A percentile compares a stretch with the other conserved stretches of the same genome.
Conservation (phyloP, 2,888 invertebrate species). For the Trachelus troglodyta region DNA sequence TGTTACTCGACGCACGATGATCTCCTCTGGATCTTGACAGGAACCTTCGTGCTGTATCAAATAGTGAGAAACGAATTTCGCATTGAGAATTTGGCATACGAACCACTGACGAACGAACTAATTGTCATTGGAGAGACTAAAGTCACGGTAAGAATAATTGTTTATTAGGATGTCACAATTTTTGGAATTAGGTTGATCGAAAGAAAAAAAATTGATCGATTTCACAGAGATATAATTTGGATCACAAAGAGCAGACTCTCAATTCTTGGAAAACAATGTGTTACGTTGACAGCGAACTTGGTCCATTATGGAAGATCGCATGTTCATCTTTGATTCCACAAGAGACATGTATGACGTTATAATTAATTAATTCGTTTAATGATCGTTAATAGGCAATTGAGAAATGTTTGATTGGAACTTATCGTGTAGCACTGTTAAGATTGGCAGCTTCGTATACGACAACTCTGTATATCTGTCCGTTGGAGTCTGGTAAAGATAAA, state of each 20-base stretch:
- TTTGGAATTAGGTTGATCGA: background rate
- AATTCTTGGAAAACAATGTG: slow-evolving; percentile 25
- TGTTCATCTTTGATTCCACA: slow-evolving; percentile 31
- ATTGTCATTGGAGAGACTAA: slow-evolving; percentile 35
- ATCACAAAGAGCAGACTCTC: slow-evolving; percentile 29
- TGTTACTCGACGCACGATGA: slow-evolving; percentile 36
- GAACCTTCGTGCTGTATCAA: slow-evolving; percentile 28
- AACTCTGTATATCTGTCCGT: slow-evolving; percentile 40
- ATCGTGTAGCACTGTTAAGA: slow-evolving; percentile 12
- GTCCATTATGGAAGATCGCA: slow-evolving; percentile 39
- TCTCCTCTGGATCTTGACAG: slow-evolving; percentile 36
- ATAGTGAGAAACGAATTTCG: slow-evolving; percentile 37
- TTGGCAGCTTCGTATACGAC: slow-evolving; percentile 41
- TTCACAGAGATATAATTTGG: slow-evolving; percentile 32
- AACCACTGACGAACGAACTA: slow-evolving; percentile 28
- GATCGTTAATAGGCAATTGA: background rate
- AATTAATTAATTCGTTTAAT: background rate
- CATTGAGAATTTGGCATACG: slow-evolving; percentile 33
- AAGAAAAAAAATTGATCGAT: slow-evolving; percentile 12
- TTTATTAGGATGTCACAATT: background rate
- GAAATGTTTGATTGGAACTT: slow-evolving; percentile 4
- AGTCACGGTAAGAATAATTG: slow-evolving; percentile 25
- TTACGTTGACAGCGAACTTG: slow-evolving; percentile 37
- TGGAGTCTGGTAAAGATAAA: slow-evolving; percentile 19
- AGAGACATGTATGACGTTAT: slow-evolving; percentile 23